phyloP scores from a whole-genome alignment of 2,113 vertebrate species.

The Notiomystis cincta region DNA sequence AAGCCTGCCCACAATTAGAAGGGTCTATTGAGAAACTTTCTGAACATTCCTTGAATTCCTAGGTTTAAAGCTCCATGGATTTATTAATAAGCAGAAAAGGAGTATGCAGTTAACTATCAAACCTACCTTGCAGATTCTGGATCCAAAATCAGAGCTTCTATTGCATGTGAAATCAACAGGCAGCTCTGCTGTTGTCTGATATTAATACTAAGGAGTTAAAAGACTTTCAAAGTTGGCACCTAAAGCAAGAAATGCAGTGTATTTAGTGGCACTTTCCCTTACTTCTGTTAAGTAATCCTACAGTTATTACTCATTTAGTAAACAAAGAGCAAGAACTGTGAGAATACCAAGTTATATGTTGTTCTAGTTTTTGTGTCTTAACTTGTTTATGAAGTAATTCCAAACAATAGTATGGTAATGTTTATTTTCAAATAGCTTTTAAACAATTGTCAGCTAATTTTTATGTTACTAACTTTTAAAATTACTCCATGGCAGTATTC shows the following conservation, averaged over 20 bases:
- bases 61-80: not conserved
- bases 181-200: slow-evolving; percentile 95
- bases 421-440: not conserved
- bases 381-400: not conserved
- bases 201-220: slow-evolving; percentile 47
- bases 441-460: not conserved
- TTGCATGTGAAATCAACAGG: slow-evolving; percentile 89
- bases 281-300: not conserved
- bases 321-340: not conserved
- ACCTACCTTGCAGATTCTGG: slow-evolving; percentile 89
- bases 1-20: not conserved
- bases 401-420: not conserved
- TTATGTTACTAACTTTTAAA: not conserved
- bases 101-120: not conserved
- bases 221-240: not conserved
- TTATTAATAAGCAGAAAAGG: not conserved
- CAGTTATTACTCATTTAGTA: not conserved
- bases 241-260: not conserved
- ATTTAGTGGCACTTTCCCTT: not conserved
- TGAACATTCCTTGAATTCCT: not conserved
- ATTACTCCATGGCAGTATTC: not conserved
- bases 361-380: not conserved
- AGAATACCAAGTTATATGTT: not conserved
- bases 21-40: not conserved
- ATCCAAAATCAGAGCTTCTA: slow-evolving; percentile 94